Evolutionary conservation across 2,888 invertebrate genomes (phyloP).

Genomic region (Archips xylosteana): DNA sequence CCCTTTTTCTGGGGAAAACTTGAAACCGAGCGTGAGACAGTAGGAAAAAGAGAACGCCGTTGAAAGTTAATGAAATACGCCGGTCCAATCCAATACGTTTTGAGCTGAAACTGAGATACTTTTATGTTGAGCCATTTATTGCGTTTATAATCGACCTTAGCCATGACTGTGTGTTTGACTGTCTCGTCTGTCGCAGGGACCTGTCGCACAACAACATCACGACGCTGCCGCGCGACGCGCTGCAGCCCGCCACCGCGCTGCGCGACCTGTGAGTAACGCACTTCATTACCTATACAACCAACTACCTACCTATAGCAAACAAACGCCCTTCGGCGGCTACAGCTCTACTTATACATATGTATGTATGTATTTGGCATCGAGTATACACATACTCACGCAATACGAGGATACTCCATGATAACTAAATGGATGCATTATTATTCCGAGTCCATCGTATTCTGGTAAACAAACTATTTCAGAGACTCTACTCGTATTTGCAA

Average conservation of each 20-base stretch:
- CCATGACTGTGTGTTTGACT: not conserved
- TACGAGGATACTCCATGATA: not conserved
- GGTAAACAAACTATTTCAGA: not conserved
- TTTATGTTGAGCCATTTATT: not conserved
- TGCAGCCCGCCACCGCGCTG: slow-evolving; percentile 88
- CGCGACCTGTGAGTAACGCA: slow-evolving; percentile 90
- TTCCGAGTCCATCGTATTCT: not conserved
- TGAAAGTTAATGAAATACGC: not conserved
- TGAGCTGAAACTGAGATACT: not conserved
- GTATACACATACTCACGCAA: not conserved
- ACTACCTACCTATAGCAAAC: not conserved
- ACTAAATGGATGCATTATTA: not conserved
- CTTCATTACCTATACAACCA: not conserved
- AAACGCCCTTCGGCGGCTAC: not conserved
- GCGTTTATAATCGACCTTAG: not conserved
- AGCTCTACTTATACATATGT: not conserved
- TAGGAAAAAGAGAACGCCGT: not conserved
- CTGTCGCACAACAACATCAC: slow-evolving; percentile 93
- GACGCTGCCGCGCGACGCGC: slow-evolving; percentile 88
- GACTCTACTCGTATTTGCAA: not conserved
- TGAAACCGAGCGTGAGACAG: not conserved
- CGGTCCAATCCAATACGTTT: not conserved
- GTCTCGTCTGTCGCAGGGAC: slow-evolving; percentile 87
- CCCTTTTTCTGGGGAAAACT: not conserved
- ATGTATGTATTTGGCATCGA: not conserved